Base-by-base conservation (phyloP, 2,888 invertebrate genomes). In the Ochlodes sylvanus region DNA sequence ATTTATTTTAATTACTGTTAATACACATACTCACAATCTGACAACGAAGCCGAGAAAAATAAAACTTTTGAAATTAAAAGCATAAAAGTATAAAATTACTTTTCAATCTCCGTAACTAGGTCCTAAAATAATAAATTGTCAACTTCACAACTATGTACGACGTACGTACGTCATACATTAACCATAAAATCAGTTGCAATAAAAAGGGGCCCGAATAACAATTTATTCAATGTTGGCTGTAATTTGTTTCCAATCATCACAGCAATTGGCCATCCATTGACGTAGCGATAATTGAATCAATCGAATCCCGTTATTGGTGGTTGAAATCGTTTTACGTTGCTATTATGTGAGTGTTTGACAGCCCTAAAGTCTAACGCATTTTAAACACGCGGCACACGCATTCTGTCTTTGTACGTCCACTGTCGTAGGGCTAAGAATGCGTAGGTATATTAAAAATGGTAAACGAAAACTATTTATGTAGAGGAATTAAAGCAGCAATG, bases 351-450 rank as follows among this genome's bases (percentile, higher is more conserved):
- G 14, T 62, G 4, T 65, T 68, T 73, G 79, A 17, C 79, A 84
- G 70, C 87, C 87, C 85, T 86, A 75, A 60, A 50, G 44, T 55
- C 69, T 73, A 75, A 79, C 73, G 76, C 73, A 84, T 76, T 79
- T 82, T 72, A 75, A 73, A 72, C 85, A 83, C 85, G 84, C 83
- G 81, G 81, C 81, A 79, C 70, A 75, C 81, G 84, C 84, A 85
- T 89, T 86, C 86, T 85, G 83, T 83, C 82, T 87, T 83, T 81
- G 84, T 84, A 83, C 78, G 81, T 80, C 75, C 78, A 83, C 79
- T 81, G 78, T 80, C 80, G 81, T 81, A 82, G 84, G 81, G 80
- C 74, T 79, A 77, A 82, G 85, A 85, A 86, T 85, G 82, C 71
- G 73, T 69, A 63, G 79, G 77, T 85, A 67, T 80, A 77, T 84